Evolutionary conservation across 2,113 vertebrate genomes (phyloP), one percentile per base, ranked within the genome.

Genomic region (Euleptes europaea): DNA sequence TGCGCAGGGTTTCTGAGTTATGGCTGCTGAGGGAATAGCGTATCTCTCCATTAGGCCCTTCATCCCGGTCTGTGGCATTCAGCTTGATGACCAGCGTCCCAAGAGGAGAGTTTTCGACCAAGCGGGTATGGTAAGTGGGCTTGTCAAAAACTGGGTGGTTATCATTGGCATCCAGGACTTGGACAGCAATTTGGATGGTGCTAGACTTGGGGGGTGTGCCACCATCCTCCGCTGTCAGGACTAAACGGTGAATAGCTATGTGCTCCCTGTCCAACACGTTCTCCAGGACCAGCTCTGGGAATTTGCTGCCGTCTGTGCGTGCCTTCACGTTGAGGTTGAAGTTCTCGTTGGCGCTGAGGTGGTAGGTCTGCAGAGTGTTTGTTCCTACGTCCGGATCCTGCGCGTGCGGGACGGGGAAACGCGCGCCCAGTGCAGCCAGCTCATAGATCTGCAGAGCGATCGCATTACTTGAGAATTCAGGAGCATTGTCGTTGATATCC

Each of bases 51-150:
- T 98, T 98, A 40, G 91, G 88, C 38, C 98, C 98, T 83, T 97
- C 97, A 0, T 98, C 98, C 33, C 95, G 94, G 31, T 98, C 98
- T 0, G 96, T 98, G 31, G 97, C 97, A 23, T 98, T 98, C 75
- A 98, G 91, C 11, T 92, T 90, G 2, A 98, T 94, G 2, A 98
- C 91, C 0, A 88, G 81, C 1, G 96, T 96, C 7, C 97, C 97
- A 44, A 94, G 73, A 0, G 93, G 95, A 0, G 94, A 92, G 83
- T 98, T 98, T 95, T 98, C 98, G 1, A 95, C 90, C 60, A 96
- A 85, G 40, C 92, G 95, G 8, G 95, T 94, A 88, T 93, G 95
- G 0, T 97, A 98, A 0, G 95, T 90, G 11, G 95, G 92, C 12
- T 92, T 96, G 21, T 95, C 96, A 76, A 98, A 98, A n/a, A 97